Evolutionary conservation across 2,797 vertebrate species (phyloP).

Genomic region (Lepus oiostolus): DNA sequence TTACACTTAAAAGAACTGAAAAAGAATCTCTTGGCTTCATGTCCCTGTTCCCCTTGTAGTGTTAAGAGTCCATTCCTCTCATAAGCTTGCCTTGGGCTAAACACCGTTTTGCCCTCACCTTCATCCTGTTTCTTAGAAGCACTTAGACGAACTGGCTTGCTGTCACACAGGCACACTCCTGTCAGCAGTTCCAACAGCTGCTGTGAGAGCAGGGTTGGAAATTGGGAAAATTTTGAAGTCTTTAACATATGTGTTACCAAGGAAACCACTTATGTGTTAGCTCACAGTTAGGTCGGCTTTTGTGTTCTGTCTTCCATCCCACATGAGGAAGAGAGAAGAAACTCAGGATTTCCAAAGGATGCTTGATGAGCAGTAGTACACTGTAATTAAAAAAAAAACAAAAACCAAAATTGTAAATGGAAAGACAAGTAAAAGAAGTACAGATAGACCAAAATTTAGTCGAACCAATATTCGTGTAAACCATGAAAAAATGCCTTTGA

Average conservation of each 20-base stretch:
- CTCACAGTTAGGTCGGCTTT: constrained; percentile 37
- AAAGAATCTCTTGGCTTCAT: neutral
- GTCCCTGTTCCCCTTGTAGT: neutral
- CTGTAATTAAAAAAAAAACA: neutral
- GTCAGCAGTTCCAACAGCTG: neutral
- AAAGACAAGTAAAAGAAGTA: neutral
- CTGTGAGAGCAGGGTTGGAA: constrained; percentile 35
- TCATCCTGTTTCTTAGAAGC: neutral
- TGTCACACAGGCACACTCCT: neutral
- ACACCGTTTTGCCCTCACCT: neutral
- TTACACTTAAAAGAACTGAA: constrained; percentile 4
- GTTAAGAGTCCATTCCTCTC: constrained; percentile 15
- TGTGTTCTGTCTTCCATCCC: constrained; percentile 57
- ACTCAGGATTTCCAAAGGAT: constrained; percentile 22
- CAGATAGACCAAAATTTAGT: neutral
- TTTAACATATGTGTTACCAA: constrained; percentile 68
- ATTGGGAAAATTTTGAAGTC: constrained; percentile 31
- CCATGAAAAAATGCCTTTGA: neutral
- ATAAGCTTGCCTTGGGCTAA: neutral
- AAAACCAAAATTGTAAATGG: neutral
- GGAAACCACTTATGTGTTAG: constrained; percentile 72
- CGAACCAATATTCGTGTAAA: constrained; percentile 2
- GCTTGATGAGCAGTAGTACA: neutral
- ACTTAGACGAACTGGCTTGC: constrained; percentile 26
- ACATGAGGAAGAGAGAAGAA: neutral